phyloP scores from a whole-genome alignment of 2,888 invertebrate species.

The Spisula solida region DNA sequence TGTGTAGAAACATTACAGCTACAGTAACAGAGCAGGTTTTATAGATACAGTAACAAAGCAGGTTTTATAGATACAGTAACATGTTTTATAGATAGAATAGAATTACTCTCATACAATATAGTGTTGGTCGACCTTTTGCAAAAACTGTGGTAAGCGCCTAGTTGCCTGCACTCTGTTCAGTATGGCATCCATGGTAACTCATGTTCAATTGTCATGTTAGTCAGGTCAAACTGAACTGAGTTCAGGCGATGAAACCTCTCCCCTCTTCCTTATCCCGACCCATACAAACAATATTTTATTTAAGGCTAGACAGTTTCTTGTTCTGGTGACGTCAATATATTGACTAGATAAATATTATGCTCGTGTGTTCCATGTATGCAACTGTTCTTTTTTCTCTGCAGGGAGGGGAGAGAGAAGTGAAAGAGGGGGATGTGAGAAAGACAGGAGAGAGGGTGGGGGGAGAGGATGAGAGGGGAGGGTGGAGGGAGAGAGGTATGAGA shows the following conservation, averaged over 20 bases:
- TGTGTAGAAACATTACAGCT: not conserved
- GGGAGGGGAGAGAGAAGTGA: not conserved
- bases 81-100: not conserved
- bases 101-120: not conserved
- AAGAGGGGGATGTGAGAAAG: not conserved
- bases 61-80: no score
- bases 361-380: not conserved
- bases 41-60: not conserved
- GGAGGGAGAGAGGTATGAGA: not conserved
- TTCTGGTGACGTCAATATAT: not conserved
- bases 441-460: not conserved
- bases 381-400: no score
- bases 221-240: no score
- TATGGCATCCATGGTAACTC: no score
- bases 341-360: not conserved
- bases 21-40: not conserved
- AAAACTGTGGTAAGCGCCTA: not conserved
- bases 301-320: no score
- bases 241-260: no score
- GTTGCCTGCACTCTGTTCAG: no score
- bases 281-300: no score
- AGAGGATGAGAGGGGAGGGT: not conserved
- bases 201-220: no score
- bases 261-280: no score
- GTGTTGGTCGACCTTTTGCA: not conserved